phyloP scores from a whole-genome alignment of 2,113 vertebrate species.

The Azemiops feae region DNA sequence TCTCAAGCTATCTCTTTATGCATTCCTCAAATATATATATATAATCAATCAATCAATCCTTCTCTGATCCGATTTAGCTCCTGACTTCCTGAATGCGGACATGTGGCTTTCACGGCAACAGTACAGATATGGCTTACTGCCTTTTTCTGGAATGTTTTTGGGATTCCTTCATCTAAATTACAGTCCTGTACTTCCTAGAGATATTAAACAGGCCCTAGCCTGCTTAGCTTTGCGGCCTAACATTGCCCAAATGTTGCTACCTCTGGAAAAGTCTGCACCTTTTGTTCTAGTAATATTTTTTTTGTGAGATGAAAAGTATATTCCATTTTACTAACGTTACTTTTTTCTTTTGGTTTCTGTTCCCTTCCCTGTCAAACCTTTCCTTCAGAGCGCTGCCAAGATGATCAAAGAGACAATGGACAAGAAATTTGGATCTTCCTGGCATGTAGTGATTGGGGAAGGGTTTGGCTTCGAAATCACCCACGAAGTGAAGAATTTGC shows the following conservation, averaged over 20 bases:
- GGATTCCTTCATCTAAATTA: not conserved
- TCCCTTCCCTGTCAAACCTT: not conserved
- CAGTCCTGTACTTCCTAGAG: not conserved
- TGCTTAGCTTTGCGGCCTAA: not conserved
- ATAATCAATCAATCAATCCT: too few relatives aligned
- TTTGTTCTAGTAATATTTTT: not conserved
- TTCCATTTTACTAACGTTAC: not conserved
- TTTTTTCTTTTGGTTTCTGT: not conserved
- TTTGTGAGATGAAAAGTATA: not conserved
- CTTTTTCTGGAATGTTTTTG: not conserved
- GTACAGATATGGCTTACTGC: not conserved
- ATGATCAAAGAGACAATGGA: constrained; percentile 99
- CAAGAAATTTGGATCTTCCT: constrained; percentile 95
- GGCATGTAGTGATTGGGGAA: constrained; percentile 98
- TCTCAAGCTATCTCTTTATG: not conserved
- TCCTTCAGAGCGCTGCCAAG: constrained; percentile 88
- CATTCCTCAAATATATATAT: not conserved
- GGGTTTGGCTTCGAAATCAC: constrained; percentile 97
- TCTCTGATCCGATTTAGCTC: too few relatives aligned
- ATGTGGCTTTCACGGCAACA: not conserved
- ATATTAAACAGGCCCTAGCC: not conserved
- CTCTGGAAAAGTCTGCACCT: not conserved
- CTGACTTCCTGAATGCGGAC: too few relatives aligned
- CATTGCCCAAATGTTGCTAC: not conserved
- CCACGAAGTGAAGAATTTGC: constrained; percentile 94